These are phyloP conservation scores for Pogoniulus pusillus DNA, from an alignment of 2,797 vertebrate species.

Conservation along the genomic window DNA sequence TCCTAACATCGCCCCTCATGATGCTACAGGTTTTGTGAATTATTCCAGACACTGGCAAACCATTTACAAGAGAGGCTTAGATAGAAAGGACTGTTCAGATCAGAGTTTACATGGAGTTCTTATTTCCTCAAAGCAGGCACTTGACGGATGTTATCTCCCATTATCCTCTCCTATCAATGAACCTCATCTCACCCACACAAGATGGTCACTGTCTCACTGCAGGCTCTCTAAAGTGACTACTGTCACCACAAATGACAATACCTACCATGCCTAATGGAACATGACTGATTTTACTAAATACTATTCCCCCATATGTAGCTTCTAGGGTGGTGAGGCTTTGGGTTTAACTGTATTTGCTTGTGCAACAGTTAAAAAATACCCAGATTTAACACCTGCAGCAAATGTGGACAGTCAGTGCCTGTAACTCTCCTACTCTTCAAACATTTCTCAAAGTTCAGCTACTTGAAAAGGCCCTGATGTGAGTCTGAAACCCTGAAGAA, in stretches of 20 bases:
- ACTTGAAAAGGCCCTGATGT: not conserved
- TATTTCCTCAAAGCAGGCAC: not conserved
- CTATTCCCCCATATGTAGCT: not conserved
- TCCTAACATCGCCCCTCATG: not conserved
- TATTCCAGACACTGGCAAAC: not conserved
- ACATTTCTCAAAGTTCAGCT: not conserved
- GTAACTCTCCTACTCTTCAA: not conserved
- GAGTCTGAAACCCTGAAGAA: not conserved
- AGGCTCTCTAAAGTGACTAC: not conserved
- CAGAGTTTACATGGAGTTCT: not conserved
- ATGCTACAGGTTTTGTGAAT: not conserved
- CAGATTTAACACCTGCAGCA: not conserved
- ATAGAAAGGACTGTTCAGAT: not conserved
- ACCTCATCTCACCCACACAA: not conserved
- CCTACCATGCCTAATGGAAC: not conserved
- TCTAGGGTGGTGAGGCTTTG: not conserved
- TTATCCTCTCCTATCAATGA: fast-evolving
- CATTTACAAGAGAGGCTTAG: not conserved
- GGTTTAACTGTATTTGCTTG: not conserved
- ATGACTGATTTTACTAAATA: not conserved
- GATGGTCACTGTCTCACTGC: not conserved
- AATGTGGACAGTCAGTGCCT: not conserved
- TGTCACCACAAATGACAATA: not conserved
- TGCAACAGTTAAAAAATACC: not conserved
- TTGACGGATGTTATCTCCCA: not conserved